Evolutionary conservation across 2,113 vertebrate species (phyloP).

Genomic region (Gasterosteus aculeatus): DNA sequence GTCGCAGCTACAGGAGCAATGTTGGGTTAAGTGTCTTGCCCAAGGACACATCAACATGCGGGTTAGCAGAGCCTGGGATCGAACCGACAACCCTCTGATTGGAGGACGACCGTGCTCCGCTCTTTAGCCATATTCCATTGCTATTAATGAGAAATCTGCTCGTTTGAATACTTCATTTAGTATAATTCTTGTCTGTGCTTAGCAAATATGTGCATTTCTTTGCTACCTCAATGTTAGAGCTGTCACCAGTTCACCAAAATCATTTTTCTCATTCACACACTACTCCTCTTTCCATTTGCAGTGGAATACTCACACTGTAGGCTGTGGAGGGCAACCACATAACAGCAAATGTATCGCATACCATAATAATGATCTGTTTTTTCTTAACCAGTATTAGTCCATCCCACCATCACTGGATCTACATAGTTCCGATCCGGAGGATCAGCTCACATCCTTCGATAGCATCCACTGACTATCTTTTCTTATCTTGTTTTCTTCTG

Average conservation of each 20-base stretch:
- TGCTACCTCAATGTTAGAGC: background rate
- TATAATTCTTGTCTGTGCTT: too few species aligned
- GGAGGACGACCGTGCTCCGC: too few species aligned
- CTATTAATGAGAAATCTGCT: too few species aligned
- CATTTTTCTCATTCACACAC: background rate
- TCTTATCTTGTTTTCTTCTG: conserved; percentile 21
- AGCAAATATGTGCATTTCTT: background rate
- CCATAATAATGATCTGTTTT: background rate
- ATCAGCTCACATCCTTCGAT: background rate
- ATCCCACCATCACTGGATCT: background rate
- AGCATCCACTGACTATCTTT: background rate
- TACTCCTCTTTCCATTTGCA: background rate
- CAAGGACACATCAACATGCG: too few species aligned
- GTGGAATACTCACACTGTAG: background rate
- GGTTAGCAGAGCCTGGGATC: too few species aligned
- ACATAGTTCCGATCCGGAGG: background rate
- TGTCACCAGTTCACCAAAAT: background rate
- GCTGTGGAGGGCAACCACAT: background rate
- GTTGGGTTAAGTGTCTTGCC: too few species aligned
- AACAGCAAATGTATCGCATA: background rate
- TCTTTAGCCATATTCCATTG: too few species aligned
- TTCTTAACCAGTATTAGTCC: background rate
- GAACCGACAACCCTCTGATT: too few species aligned
- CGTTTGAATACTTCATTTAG: too few species aligned
- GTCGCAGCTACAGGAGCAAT: too few species aligned